These are phyloP conservation scores for Brachionus plicatilis DNA, from an alignment of 1,140 invertebrate genomes.

Conservation along the genomic window DNA sequence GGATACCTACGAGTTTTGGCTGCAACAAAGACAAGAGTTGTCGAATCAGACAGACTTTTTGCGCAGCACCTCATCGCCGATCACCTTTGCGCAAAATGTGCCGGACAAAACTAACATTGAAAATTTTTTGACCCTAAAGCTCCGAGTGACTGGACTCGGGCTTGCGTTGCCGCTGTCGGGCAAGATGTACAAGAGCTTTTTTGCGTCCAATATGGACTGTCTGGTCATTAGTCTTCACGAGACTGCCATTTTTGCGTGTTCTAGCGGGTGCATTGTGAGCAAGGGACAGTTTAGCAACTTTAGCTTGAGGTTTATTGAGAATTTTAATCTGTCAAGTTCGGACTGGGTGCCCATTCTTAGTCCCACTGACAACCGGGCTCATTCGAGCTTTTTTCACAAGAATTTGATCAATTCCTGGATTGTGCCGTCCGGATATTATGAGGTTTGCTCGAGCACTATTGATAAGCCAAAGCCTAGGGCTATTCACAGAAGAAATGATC, in stretches of 20 bases:
- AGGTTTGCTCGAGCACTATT: slow-evolving; percentile 80
- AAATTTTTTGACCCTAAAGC: slow-evolving; percentile 28
- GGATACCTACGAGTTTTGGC: slow-evolving; percentile 98
- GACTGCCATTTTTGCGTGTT: slow-evolving; percentile 83
- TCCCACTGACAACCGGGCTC: slow-evolving; percentile 53
- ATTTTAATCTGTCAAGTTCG: slow-evolving; percentile 89
- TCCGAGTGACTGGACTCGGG: slow-evolving; percentile 32
- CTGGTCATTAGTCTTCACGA: slow-evolving; percentile 88
- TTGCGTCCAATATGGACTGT: background rate
- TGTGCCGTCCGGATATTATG: slow-evolving; percentile 94
- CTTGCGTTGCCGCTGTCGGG: background rate
- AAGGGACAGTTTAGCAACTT: slow-evolving; percentile 74
- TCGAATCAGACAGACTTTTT: background rate
- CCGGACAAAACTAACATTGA: background rate
- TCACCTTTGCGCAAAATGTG: background rate
- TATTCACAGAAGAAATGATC: background rate
- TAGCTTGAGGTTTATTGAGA: slow-evolving; percentile 86
- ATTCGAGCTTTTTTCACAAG: slow-evolving; percentile 60
- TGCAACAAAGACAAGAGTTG: slow-evolving; percentile 68
- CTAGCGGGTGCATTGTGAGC: slow-evolving; percentile 71
- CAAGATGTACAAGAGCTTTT: background rate
- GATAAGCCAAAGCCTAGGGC: background rate
- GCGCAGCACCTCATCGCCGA: background rate
- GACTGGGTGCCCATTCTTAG: slow-evolving; percentile 78
- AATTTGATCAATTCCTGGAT: slow-evolving; percentile 87